A percentile compares a stretch with the other conserved stretches of the same genome.
Evolutionary conservation across 2,797 vertebrate genomes (phyloP).

Genomic region (Enteromius paludinosus): DNA sequence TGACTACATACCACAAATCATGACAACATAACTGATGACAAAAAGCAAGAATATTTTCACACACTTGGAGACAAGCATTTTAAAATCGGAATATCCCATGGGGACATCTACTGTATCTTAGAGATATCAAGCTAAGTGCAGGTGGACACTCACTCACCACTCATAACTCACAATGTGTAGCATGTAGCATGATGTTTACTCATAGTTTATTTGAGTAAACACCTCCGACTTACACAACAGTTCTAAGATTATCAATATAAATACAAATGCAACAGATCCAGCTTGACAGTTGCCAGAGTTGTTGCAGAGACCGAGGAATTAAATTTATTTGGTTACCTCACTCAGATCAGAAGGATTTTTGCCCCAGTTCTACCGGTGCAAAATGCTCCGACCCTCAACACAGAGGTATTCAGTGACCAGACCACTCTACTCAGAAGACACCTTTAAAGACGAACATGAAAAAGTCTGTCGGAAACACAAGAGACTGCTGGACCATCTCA

Average conservation of each 20-base stretch:
- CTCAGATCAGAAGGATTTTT: slow-evolving; percentile 48
- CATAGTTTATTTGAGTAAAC: not conserved
- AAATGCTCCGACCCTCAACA: slow-evolving; percentile 81
- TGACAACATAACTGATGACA: not conserved
- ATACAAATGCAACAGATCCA: slow-evolving; percentile 7
- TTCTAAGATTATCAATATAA: slow-evolving; percentile 23
- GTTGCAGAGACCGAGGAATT: not conserved
- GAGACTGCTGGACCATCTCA: slow-evolving; percentile 82
- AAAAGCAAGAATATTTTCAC: not conserved
- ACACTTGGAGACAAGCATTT: not conserved
- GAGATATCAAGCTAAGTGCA: not conserved
- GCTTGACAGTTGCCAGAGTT: slow-evolving; percentile 13
- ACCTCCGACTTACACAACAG: not conserved
- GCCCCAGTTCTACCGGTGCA: slow-evolving; percentile 45
- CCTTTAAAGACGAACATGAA: slow-evolving; percentile 82
- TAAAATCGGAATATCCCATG: not conserved
- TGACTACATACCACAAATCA: not conserved
- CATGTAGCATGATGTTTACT: slow-evolving; percentile 19
- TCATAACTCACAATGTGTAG: not conserved
- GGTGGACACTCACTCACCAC: not conserved
- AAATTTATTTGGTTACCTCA: slow-evolving; percentile 8
- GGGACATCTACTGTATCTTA: not conserved
- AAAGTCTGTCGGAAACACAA: slow-evolving; percentile 84
- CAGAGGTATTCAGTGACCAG: slow-evolving; percentile 86
- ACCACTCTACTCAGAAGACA: slow-evolving; percentile 86